phyloP scores from a whole-genome alignment of 2,888 invertebrate genomes.

The Charanyca ferruginea region DNA sequence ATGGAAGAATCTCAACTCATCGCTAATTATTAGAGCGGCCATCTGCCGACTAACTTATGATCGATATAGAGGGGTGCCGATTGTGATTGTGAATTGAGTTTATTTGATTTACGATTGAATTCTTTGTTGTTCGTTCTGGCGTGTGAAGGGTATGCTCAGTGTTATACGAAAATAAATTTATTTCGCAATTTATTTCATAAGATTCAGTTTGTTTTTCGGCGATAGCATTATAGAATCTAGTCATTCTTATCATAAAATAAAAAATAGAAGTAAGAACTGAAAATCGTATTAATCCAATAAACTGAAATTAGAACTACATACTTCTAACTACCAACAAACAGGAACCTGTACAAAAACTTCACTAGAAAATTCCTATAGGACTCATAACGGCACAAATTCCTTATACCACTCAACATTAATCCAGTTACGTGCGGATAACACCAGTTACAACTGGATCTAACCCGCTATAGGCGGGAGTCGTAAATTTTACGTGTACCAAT shows the following conservation, averaged over 20 bases:
- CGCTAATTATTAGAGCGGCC: slow-evolving; percentile 70
- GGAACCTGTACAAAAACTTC: slow-evolving; percentile 4
- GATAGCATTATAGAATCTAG: background rate
- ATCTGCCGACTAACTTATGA: slow-evolving; percentile 80
- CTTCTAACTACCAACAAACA: no score
- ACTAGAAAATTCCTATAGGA: slow-evolving; percentile 2
- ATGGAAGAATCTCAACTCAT: slow-evolving; percentile 44
- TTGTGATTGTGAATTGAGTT: slow-evolving; percentile 54
- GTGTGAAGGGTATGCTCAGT: slow-evolving; percentile 27
- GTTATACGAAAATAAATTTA: slow-evolving; percentile 19
- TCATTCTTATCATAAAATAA: no score
- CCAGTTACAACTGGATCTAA: slow-evolving; percentile 70
- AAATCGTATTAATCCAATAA: no score
- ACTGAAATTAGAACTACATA: no score
- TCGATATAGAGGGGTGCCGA: slow-evolving; percentile 71
- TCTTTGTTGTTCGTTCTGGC: slow-evolving; percentile 43
- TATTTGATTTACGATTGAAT: slow-evolving; percentile 57
- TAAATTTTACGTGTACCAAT: slow-evolving; percentile 84
- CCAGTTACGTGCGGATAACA: slow-evolving; percentile 80
- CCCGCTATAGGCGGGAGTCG: slow-evolving; percentile 68
- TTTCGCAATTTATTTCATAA: slow-evolving; percentile 3
- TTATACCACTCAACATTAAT: slow-evolving; percentile 69
- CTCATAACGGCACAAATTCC: slow-evolving; percentile 26
- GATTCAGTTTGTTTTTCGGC: background rate
- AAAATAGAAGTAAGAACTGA: background rate